These are phyloP conservation scores for Melanotaenia boesemani DNA, from an alignment of 2,797 vertebrate genomes.

Conservation along the genomic window DNA sequence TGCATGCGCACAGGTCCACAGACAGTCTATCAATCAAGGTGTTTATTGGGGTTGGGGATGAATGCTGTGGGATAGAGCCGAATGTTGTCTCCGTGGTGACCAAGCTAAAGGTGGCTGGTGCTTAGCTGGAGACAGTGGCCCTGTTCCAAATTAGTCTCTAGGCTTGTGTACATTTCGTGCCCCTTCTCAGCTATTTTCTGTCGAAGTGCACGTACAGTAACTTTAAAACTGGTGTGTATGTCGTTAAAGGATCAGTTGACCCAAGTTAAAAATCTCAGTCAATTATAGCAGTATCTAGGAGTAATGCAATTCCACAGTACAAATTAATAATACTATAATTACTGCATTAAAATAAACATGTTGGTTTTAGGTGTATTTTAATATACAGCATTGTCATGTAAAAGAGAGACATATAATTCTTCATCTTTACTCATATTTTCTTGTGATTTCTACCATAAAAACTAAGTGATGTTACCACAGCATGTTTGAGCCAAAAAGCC, in stretches of 20 bases:
- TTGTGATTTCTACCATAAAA: too few species aligned
- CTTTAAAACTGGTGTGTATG: neutral
- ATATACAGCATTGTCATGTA: neutral
- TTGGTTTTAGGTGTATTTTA: neutral
- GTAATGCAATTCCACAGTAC: neutral
- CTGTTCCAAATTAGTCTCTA: constrained; percentile 59
- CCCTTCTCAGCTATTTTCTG: constrained; percentile 44
- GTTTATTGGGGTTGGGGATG: constrained; percentile 57
- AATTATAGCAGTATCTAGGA: neutral
- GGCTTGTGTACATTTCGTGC: constrained; percentile 40
- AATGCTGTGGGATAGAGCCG: constrained; percentile 46
- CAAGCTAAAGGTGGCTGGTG: constrained; percentile 64
- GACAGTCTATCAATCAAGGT: constrained; percentile 75
- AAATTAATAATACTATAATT: neutral
- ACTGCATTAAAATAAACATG: neutral
- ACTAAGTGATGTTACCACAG: too few species aligned
- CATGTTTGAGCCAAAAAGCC: neutral
- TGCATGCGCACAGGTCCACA: constrained; percentile 44
- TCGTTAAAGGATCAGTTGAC: constrained; percentile 8
- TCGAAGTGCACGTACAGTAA: constrained; percentile 20
- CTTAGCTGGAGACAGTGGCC: constrained; percentile 65
- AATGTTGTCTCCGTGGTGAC: constrained; percentile 62
- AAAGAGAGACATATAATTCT: neutral
- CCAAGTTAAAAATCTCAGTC: neutral
- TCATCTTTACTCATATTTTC: neutral